Percentiles rank a stretch among this genome's conserved stretches.
Conservation (phyloP, 2,113 vertebrate genomes). For the human region GRCh38 chr2:168393501-168394000, state of each 20-base stretch:
- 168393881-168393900: neutral
- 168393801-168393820: no score
- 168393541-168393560: neutral
- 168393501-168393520: neutral
- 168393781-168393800: no score
- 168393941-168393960: neutral
- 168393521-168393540: neutral
- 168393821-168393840: neutral
- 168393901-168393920: neutral
- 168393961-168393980: neutral
- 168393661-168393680: no score
- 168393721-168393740: no score
- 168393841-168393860: neutral
- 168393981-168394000: neutral
- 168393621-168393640: neutral
- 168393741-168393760: no score
- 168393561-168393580: neutral
- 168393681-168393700: no score
- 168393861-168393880: neutral
- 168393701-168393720: no score
- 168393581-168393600: neutral
- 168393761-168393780: no score
- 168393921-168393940: neutral
- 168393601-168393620: neutral
- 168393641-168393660: no score